Percentiles rank a stretch among this genome's conserved stretches.
These are phyloP conservation scores for Rhabdomys pumilio DNA, from an alignment of 2,797 vertebrate species.

Conservation along the genomic window DNA sequence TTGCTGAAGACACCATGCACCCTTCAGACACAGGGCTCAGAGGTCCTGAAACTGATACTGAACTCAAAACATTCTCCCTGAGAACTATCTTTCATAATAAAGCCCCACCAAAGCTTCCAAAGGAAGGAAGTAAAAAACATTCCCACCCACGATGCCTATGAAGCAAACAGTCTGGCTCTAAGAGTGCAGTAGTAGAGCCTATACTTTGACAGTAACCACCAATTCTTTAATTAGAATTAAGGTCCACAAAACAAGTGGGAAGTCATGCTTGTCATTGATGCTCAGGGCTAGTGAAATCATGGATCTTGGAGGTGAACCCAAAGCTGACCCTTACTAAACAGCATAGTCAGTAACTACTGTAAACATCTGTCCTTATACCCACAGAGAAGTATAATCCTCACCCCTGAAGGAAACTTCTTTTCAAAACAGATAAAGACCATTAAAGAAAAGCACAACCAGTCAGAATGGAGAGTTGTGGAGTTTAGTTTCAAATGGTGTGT, in stretches of 20 bases:
- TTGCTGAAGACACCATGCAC: neutral
- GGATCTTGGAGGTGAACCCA: neutral
- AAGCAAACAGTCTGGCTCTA: neutral
- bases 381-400: neutral
- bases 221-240: neutral
- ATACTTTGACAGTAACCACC: too few species aligned
- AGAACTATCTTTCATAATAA: neutral
- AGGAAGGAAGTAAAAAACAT: neutral
- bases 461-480: neutral
- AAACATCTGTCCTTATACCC: neutral
- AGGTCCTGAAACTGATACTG: neutral
- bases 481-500: neutral
- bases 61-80: neutral
- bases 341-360: neutral
- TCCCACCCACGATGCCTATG: too few species aligned
- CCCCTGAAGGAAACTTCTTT: neutral
- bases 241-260: neutral
- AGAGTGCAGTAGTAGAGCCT: too few species aligned
- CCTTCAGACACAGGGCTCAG: neutral
- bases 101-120: neutral
- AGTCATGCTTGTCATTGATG: neutral
- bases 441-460: too few species aligned
- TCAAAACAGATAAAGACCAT: too few species aligned
- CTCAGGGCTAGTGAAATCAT: neutral
- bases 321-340: neutral